Conservation (phyloP, 1,140 invertebrate species). For the Planococcus citri region DNA sequence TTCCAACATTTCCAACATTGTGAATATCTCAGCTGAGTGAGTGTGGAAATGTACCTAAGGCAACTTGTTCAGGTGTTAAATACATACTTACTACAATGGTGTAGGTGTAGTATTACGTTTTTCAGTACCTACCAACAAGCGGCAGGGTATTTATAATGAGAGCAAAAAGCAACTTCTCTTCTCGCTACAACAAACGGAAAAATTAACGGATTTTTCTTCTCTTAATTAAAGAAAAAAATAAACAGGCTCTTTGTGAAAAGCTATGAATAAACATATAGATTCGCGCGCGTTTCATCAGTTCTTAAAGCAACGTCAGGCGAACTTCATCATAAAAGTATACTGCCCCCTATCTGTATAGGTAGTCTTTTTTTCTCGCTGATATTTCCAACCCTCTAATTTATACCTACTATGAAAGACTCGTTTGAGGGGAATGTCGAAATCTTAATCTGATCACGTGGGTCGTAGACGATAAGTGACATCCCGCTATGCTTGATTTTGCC, state of each 20-base stretch:
- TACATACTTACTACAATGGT: background rate
- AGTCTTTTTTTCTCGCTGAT: background rate
- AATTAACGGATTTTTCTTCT: background rate
- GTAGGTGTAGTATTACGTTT: background rate
- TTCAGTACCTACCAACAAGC: background rate
- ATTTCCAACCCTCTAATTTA: background rate
- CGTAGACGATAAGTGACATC: background rate
- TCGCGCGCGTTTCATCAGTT: background rate
- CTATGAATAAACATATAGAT: background rate
- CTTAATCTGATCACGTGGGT: background rate
- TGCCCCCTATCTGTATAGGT: no score
- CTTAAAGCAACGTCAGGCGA: background rate
- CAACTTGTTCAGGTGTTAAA: background rate
- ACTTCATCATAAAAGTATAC: background rate
- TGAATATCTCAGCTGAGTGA: no score
- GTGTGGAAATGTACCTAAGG: no score
- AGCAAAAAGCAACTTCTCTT: background rate
- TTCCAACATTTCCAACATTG: no score
- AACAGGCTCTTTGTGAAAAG: background rate
- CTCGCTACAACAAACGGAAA: background rate
- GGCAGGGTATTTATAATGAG: no score
- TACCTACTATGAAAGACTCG: no score
- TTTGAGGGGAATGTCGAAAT: background rate
- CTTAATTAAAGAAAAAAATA: constrained; percentile 5
- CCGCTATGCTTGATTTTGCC: background rate